phyloP scores from a whole-genome alignment of 2,888 invertebrate species.

The Muscina levida region DNA sequence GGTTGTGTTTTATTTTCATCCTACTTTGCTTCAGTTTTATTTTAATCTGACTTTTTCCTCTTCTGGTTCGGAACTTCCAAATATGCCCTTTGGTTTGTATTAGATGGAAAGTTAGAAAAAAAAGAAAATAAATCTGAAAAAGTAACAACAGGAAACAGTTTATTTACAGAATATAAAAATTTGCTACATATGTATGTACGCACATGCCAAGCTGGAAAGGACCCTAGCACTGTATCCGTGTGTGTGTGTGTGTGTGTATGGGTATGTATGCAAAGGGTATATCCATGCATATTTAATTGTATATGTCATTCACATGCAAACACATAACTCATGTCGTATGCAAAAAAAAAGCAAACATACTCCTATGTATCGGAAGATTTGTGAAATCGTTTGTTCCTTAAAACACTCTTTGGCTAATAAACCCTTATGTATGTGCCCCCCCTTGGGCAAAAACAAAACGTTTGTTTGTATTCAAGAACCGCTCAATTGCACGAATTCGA shows the following conservation, averaged over 20 bases:
- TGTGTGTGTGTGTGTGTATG: neutral
- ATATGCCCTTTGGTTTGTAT: neutral
- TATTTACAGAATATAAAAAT: conserved; percentile 3
- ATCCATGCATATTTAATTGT: neutral
- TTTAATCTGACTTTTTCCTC: conserved; percentile 24
- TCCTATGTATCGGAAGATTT: too few species aligned
- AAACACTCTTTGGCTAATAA: too few species aligned
- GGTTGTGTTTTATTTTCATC: too few species aligned
- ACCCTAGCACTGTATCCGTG: neutral
- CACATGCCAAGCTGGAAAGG: neutral
- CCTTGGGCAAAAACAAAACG: too few species aligned
- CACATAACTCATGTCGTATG: neutral
- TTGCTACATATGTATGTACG: conserved; percentile 4
- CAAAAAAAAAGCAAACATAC: too few species aligned
- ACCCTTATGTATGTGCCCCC: too few species aligned
- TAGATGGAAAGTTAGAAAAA: neutral
- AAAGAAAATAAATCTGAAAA: neutral
- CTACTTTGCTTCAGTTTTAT: too few species aligned
- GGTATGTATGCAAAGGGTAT: neutral
- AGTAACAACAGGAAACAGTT: neutral
- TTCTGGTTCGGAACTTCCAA: conserved; percentile 1
- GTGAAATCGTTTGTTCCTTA: too few species aligned
- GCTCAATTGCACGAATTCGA: too few species aligned
- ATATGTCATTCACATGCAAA: neutral
- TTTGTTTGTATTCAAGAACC: too few species aligned